A percentile compares a stretch with the other conserved stretches of the same genome.
phyloP scores from a whole-genome alignment of 2,888 invertebrate species.

The Latrodectus hesperus region DNA sequence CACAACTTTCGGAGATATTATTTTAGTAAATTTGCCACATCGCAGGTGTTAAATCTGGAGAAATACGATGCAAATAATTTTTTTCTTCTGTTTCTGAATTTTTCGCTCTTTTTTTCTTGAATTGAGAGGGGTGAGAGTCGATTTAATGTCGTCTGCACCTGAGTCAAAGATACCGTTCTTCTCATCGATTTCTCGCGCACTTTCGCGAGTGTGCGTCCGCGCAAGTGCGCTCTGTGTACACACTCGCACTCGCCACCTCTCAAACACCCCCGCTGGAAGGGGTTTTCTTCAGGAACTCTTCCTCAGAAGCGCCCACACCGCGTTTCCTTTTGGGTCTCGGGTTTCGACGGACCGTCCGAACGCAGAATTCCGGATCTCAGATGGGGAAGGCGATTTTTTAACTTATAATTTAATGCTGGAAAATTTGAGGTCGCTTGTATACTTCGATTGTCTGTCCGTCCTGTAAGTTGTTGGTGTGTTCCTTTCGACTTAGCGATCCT shows the following conservation, averaged over 20 bases:
- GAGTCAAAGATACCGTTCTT: conserved; percentile 32
- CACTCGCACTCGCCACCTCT: neutral
- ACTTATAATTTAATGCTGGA: too few relatives aligned
- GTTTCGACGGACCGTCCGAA: too few relatives aligned
- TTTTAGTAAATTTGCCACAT: too few relatives aligned
- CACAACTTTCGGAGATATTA: too few relatives aligned
- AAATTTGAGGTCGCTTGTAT: too few relatives aligned
- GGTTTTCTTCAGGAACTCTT: conserved; percentile 20
- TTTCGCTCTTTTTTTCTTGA: neutral
- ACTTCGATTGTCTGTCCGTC: neutral
- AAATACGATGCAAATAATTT: too few relatives aligned
- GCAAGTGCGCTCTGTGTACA: conserved; percentile 26
- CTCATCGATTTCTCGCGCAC: conserved; percentile 37
- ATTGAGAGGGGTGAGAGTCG: neutral
- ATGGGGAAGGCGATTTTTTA: too few relatives aligned
- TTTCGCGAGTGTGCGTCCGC: conserved; percentile 34
- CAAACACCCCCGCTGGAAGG: neutral
- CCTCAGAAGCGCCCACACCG: conserved; percentile 8
- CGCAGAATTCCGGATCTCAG: neutral
- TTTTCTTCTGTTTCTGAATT: neutral
- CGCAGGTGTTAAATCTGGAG: too few relatives aligned
- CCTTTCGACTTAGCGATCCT: conserved; percentile 32
- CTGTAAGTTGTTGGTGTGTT: neutral
- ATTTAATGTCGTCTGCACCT: conserved; percentile 36
- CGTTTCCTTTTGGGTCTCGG: too few relatives aligned